Base-by-base conservation (phyloP, 2,113 vertebrate genomes). In the human (Homo sapiens) region DNA sequence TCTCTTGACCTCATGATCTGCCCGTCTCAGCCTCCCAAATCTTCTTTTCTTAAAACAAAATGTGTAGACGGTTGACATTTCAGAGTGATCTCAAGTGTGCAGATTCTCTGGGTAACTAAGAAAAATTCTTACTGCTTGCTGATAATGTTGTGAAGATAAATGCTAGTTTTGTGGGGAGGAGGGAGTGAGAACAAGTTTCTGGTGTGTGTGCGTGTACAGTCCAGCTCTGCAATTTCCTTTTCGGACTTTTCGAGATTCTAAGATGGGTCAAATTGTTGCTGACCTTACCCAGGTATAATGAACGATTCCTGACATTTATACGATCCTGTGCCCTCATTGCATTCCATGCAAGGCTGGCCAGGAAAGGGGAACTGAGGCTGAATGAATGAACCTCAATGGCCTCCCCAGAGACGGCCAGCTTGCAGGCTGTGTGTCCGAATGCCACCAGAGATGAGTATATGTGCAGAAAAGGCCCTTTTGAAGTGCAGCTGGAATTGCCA, bases 141-240 rank as follows among this genome's bases (percentile, higher is more conserved):
- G 75, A 89, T 90, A 89, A 93, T 76, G 13, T 75, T 82, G 32
- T 96, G 61, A 82, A 89, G 78, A 68, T 48, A 82, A 73, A 59
- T n/a, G 8, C 43, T 81, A 13, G 32, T 59, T 82, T 90, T 16
- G 8, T 18, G 45, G 11, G 4, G 18, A 57, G n/a, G 14, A 38
- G 38, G 17, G 76, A 38, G 20, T 35, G 11, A 14, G 13, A 23
- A 68, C 64, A 59, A 61, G 27, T 57, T 40, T 88, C 89, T 75
- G 13, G 61, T 38, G 20, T 83, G 45, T 68, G 22, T 12, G 20
- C 27, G 30, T 40, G 22, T 16, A 73, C 7, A 76, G n/a, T 35
- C 32, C 23, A 38, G 25, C 40, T 70, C 89, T 82, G 8, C 14
- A 66, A n/a, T 86, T 61, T 73, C n/a, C 9, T 52, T 91, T 68